Conservation (phyloP, 2,888 invertebrate genomes). For the Vandiemenella viatica region DNA sequence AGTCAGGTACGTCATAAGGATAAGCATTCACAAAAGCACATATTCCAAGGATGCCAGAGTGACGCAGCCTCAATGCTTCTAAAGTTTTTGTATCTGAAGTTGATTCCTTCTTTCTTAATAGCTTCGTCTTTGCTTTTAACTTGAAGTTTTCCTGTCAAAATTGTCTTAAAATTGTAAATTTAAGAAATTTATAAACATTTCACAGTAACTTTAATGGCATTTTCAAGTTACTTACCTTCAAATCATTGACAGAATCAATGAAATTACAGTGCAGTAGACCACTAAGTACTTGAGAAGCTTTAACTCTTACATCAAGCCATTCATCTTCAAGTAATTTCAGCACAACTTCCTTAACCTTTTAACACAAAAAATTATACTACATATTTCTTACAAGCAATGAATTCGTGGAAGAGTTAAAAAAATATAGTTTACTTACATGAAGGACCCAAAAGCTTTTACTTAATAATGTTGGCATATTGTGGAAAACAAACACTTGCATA, state of each 20-base stretch:
- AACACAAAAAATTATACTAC: conserved; percentile 7
- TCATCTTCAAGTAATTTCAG: conserved; percentile 51
- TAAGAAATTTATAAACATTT: conserved; percentile 18
- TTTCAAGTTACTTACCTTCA: conserved; percentile 36
- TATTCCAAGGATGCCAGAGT: conserved; percentile 75
- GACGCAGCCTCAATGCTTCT: conserved; percentile 31
- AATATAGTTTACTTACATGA: conserved; percentile 28
- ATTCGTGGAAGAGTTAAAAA: no score
- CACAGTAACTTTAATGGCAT: no score
- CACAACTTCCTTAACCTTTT: conserved; percentile 41
- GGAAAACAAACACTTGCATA: conserved; percentile 54
- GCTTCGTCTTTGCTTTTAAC: conserved; percentile 33
- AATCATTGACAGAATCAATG: conserved; percentile 40
- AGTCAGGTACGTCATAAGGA: conserved; percentile 72
- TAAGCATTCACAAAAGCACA: conserved; percentile 76
- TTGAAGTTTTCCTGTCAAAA: conserved; percentile 39
- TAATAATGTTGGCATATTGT: conserved; percentile 49
- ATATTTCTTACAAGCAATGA: not conserved
- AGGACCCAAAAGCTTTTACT: conserved; percentile 36
- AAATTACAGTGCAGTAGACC: conserved; percentile 78
- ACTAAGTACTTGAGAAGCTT: conserved; percentile 66
- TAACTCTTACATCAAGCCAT: conserved; percentile 65
- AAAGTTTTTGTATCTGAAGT: conserved; percentile 4
- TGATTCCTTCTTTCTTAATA: not conserved
- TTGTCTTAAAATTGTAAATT: conserved; percentile 4